Conservation (phyloP, 2,797 vertebrate genomes). For the Labroides dimidiatus region DNA sequence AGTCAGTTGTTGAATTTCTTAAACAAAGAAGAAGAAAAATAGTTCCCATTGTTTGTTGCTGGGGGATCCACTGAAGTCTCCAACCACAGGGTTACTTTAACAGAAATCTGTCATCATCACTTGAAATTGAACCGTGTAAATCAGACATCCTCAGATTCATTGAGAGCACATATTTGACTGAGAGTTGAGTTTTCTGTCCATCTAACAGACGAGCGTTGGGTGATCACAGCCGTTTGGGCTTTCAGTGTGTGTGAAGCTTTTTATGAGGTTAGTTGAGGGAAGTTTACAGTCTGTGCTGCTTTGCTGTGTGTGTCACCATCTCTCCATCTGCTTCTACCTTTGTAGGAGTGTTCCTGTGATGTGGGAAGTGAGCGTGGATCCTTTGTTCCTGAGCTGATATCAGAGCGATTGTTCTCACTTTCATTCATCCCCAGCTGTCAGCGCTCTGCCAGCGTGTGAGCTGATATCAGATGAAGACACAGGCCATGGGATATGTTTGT, state of each 20-base stretch:
- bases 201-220: slow-evolving; percentile 15
- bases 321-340: slow-evolving; percentile 31
- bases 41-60: no score
- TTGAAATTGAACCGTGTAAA: no score
- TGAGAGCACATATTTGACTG: slow-evolving; percentile 23
- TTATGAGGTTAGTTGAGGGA: slow-evolving; percentile 24
- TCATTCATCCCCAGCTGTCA: slow-evolving; percentile 56
- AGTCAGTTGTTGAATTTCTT: no score
- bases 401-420: slow-evolving; percentile 57
- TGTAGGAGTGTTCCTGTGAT: slow-evolving; percentile 29
- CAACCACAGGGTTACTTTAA: no score
- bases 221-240: neutral
- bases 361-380: slow-evolving; percentile 40
- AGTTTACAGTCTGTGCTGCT: slow-evolving; percentile 17
- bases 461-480: slow-evolving; percentile 54
- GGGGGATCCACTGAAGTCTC: no score
- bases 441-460: slow-evolving; percentile 43
- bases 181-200: slow-evolving; percentile 11
- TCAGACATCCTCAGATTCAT: slow-evolving; percentile 10
- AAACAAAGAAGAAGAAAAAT: no score
- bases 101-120: no score
- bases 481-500: slow-evolving; percentile 6
- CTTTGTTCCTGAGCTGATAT: slow-evolving; percentile 53
- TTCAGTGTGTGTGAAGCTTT: slow-evolving; percentile 21
- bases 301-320: slow-evolving; percentile 19